A percentile compares a stretch with the other conserved stretches of the same genome.
phyloP scores from a whole-genome alignment of 2,113 vertebrate species.

The Motacilla tschutschensis region DNA sequence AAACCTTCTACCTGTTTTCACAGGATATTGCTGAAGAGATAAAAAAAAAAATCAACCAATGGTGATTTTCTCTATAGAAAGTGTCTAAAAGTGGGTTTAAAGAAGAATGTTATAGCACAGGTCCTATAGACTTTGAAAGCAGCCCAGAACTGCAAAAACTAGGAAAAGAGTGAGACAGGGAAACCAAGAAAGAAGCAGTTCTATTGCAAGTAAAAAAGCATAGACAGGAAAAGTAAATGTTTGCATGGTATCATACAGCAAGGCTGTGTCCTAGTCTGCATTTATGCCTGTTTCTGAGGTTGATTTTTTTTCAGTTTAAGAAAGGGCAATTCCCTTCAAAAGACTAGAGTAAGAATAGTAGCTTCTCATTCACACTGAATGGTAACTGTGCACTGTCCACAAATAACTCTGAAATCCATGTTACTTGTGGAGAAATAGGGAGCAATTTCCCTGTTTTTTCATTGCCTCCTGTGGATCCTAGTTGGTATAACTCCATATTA shows the following conservation, averaged over 20 bases:
- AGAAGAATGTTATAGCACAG: background rate
- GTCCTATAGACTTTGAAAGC: background rate
- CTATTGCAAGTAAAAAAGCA: background rate
- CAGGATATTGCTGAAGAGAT: background rate
- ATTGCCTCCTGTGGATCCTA: background rate
- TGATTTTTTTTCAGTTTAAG: background rate
- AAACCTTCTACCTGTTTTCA: background rate
- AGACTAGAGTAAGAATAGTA: background rate
- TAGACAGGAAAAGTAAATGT: slow-evolving; percentile 16
- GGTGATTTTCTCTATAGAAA: background rate
- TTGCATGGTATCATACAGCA: background rate
- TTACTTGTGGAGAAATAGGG: background rate
- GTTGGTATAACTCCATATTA: background rate
- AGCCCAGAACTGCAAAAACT: slow-evolving; percentile 16
- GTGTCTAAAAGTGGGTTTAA: background rate
- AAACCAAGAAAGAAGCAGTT: slow-evolving; percentile 13
- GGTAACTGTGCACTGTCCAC: background rate
- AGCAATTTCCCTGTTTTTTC: background rate
- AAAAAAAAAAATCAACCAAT: background rate
- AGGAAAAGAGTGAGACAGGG: background rate
- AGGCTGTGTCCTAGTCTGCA: background rate
- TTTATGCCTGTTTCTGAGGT: background rate
- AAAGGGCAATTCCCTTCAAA: background rate
- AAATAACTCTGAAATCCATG: background rate
- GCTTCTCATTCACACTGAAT: background rate